These are phyloP conservation scores for Dryas iulia DNA, from an alignment of 1,140 invertebrate genomes.

Conservation along the genomic window DNA sequence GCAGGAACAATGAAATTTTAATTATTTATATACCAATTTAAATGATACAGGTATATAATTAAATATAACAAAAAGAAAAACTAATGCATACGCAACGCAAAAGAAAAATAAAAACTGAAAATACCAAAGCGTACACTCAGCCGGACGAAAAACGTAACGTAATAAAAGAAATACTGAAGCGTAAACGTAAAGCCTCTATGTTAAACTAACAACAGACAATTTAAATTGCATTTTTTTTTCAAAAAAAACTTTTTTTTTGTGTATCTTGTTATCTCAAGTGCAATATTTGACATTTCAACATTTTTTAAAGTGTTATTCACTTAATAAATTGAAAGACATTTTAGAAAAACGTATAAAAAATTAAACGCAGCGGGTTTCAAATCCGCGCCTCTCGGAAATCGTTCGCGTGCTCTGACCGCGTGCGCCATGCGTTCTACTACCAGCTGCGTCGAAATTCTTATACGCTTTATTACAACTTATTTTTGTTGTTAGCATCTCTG, in stretches of 20 bases:
- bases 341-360: no score
- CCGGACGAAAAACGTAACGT: background rate
- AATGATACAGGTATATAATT: background rate
- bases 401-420: no score
- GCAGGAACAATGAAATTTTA: background rate
- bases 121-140: background rate
- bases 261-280: slow-evolving; percentile 1
- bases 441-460: no score
- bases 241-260: background rate
- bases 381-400: no score
- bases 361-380: no score
- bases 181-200: background rate
- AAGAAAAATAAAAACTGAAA: background rate
- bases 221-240: background rate
- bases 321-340: no score
- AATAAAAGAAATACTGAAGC: background rate
- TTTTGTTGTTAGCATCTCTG: no score
- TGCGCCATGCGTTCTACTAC: no score
- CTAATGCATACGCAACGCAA: slow-evolving; percentile 1
- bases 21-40: background rate
- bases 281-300: no score
- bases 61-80: background rate
- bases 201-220: background rate
- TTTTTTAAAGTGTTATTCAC: no score
- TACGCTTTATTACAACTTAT: no score